Evolutionary conservation across 2,888 invertebrate species (phyloP), one percentile per base, ranked within the genome.

Genomic region (Pilophorus perplexus): DNA sequence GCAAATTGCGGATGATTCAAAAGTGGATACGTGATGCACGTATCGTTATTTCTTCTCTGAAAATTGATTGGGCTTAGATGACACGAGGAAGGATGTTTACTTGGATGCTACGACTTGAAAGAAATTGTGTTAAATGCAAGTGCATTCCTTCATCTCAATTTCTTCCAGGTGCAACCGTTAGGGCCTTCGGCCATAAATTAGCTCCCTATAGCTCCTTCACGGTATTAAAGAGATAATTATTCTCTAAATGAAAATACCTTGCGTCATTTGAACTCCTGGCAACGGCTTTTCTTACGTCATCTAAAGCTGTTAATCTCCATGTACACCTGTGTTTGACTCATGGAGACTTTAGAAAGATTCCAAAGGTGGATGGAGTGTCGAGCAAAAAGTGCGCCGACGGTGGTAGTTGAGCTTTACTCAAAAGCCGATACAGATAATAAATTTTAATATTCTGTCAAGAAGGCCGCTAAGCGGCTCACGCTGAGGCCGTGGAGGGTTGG

Each of bases 161-260:
- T 52, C 52, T 28, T 4, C 52, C 52, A 52, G 52, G 52, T 52
- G 52, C 33, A 16, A 27, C 28, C 33, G 28, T 27, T 52, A 18
- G 28, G 33, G 33, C 20, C 27, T 52, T 52, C 12, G 27, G 52
- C 50, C n/a, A 27, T 50, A 50, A 50, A 50, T 50, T 50, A 50
- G 50, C 50, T 50, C 27, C 50, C 23, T 27, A 27, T 16, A 18
- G 50, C 28, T 28, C 33, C 28, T 52, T 25, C 52, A 52, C 52
- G 52, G 52, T 33, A 52, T 52, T n/a, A 28, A 52, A 18, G 52
- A 52, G 52, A 28, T 52, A 52, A 52, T 52, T 52, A 52, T 52
- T 52, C 52, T 52, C 33, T 18, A 33, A 46, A 46, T 46, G 46
- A 46, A 46, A 46, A 46, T 46, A 25, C 46, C 46, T 46, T 46